Evolutionary conservation across 2,113 vertebrate species (phyloP).

Genomic region (Alexandromys fortis): DNA sequence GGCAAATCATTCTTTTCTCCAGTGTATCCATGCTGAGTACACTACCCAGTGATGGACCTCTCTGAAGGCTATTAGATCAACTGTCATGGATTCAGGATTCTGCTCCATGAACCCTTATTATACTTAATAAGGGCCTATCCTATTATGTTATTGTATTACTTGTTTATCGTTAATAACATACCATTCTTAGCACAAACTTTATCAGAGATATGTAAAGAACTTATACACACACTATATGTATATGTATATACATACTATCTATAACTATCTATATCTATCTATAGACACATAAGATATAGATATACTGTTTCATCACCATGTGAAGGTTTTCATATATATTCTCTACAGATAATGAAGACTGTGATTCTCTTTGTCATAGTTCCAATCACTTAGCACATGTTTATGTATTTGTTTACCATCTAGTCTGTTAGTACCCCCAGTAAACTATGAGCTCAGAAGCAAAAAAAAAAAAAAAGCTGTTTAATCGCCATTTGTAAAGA

Average conservation of each 20-base stretch:
- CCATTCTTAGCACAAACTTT: neutral
- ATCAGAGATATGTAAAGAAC: neutral
- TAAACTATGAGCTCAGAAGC: neutral
- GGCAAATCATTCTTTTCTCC: neutral
- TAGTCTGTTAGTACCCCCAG: neutral
- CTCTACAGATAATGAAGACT: neutral
- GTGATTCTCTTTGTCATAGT: neutral
- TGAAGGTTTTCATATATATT: neutral
- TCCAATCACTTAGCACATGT: neutral
- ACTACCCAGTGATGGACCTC: neutral
- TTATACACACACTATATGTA: neutral
- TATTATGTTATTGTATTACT: neutral
- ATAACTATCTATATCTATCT: no score
- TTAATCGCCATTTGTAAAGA: neutral
- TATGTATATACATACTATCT: no score
- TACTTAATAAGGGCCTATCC: neutral
- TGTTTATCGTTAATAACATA: neutral
- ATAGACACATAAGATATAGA: no score
- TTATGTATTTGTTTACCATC: neutral
- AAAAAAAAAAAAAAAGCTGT: neutral
- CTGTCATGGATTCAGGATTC: neutral
- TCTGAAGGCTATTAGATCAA: neutral
- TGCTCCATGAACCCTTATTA: neutral
- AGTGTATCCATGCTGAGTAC: neutral
- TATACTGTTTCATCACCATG: neutral